Evolutionary conservation across 2,888 invertebrate genomes (phyloP), one percentile per base, ranked within the genome.

Genomic region (Agrotis puta): DNA sequence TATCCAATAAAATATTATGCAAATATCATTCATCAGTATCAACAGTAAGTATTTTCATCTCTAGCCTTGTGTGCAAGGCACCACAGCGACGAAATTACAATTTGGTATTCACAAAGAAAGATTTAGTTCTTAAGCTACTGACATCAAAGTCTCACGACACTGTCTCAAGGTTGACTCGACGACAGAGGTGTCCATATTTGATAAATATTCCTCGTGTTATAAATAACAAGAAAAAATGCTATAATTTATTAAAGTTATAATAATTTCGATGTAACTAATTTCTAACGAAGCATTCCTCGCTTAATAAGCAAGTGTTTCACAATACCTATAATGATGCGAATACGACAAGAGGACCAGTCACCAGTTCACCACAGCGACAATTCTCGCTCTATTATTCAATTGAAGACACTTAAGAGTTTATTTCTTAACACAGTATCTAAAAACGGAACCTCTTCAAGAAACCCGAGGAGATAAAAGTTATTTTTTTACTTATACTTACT

Each of bases 311-410:
- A 59, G 48, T 50, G 48, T 50, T 77, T 67, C 58, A 74, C 68
- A 69, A 64, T 64, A 61, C 69, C 43, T 56, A 33, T 6, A 56
- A 69, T 64, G 59, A 74, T 69, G 79, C 73, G 78, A 82, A 87
- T 79, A 70, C 69, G 64, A 75, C 82, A 80, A 67, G 62, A 67
- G 50, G 69, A 64, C 61, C 53, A 64, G 39, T 39, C 39, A 39
- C 39, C 66, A 48, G 53, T 50, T 11, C 56, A 56, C 56, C 33
- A 56, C 54, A 56, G 33, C 13, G 59, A 33, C 67, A 69, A 74
- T 81, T 83, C 82, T 70, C 78, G 66, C 64, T 74, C 82, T 82
- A 88, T 89, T 87, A 88, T 75, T 81, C 88, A 89, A 89, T 89
- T 89, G 88, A 86, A 84, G 70, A 70, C 85, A 87, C 84, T 88